A percentile compares a stretch with the other conserved stretches of the same genome.
These are phyloP conservation scores for Megalonaias nervosa DNA, from an alignment of 1,140 invertebrate genomes.

Conservation along the genomic window DNA sequence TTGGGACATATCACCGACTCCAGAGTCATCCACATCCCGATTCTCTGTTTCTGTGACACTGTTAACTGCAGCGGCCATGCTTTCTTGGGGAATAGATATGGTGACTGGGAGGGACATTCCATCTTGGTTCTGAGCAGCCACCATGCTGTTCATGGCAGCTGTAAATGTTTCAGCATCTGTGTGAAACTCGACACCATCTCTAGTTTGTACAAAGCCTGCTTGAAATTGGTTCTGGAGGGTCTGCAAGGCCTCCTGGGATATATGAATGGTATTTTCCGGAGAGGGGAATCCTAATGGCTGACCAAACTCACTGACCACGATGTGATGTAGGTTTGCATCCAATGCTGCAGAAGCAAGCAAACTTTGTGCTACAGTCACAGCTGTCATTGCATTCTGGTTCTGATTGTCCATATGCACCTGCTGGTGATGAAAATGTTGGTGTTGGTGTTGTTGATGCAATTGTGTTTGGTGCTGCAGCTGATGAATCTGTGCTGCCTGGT, in stretches of 20 bases:
- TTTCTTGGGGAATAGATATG: background rate
- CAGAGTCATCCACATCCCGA: constrained; percentile 15
- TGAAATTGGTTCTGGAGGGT: too few relatives aligned
- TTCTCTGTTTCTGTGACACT: constrained; percentile 1
- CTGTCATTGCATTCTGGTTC: background rate
- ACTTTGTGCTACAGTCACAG: background rate
- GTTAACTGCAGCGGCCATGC: too few relatives aligned
- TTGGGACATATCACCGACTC: constrained; percentile 28
- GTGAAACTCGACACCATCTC: too few relatives aligned
- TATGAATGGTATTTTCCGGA: too few relatives aligned
- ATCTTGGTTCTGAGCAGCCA: background rate
- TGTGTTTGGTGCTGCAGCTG: background rate
- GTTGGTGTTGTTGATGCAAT: background rate
- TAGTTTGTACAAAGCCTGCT: too few relatives aligned
- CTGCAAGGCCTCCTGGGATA: too few relatives aligned
- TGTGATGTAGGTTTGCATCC: too few relatives aligned
- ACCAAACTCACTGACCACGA: too few relatives aligned
- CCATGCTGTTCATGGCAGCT: too few relatives aligned
- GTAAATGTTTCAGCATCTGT: too few relatives aligned
- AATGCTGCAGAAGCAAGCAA: too few relatives aligned
- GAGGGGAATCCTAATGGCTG: too few relatives aligned
- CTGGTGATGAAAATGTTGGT: background rate
- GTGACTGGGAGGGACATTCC: background rate
- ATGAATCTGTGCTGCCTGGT: background rate
- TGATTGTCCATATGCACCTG: background rate